A percentile compares a stretch with the other conserved stretches of the same genome.
Conservation (phyloP, 2,113 vertebrate species). For the Condylura cristata region DNA sequence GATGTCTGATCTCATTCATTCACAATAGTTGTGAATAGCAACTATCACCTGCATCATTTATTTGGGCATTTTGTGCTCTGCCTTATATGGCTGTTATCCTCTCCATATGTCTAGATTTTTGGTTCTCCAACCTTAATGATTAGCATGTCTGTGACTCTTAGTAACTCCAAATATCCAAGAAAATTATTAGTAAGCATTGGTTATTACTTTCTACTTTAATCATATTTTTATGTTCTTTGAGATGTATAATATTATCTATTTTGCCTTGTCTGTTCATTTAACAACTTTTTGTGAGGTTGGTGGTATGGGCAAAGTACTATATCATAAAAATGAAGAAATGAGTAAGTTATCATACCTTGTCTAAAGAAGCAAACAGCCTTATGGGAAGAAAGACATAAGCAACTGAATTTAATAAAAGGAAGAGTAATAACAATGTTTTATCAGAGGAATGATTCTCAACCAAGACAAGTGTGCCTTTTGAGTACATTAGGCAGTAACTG, state of each 20-base stretch:
- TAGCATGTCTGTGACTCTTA: neutral
- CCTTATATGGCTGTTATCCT: neutral
- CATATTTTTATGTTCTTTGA: neutral
- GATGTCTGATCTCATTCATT: neutral
- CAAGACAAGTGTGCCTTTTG: neutral
- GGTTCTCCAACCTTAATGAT: neutral
- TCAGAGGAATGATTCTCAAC: neutral
- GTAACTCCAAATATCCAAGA: neutral
- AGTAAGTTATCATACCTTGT: neutral
- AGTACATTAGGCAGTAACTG: neutral
- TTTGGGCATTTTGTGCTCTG: neutral
- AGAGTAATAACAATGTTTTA: neutral
- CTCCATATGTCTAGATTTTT: neutral
- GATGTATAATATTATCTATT: neutral
- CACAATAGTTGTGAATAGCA: neutral
- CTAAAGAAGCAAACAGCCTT: neutral
- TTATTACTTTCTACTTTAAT: neutral
- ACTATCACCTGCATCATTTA: neutral
- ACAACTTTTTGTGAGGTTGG: neutral
- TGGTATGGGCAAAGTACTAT: neutral
- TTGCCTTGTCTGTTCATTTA: neutral
- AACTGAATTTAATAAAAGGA: neutral
- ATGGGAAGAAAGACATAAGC: neutral
- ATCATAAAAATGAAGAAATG: slow-evolving; percentile 7
- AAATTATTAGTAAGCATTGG: neutral